These are phyloP conservation scores for Lucinisca nassula DNA, from an alignment of 2,888 invertebrate genomes.

Conservation along the genomic window DNA sequence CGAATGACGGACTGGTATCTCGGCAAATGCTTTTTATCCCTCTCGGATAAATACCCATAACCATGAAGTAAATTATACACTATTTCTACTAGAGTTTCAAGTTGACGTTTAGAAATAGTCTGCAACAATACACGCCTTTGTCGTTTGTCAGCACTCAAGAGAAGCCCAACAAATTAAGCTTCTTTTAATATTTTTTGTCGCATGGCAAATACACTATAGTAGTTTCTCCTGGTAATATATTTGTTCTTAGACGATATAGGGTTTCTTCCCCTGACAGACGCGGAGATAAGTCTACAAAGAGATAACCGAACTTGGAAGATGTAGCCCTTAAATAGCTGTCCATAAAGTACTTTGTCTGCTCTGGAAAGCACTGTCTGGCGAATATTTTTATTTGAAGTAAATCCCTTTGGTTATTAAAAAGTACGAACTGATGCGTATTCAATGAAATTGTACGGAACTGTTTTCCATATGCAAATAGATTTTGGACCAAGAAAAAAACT, in stretches of 20 bases:
- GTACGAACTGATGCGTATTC: slow-evolving; percentile 46
- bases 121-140: not conserved
- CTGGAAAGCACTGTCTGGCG: slow-evolving; percentile 54
- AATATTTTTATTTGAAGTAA: slow-evolving; percentile 49
- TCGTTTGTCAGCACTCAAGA: not conserved
- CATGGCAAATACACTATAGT: slow-evolving; percentile 1
- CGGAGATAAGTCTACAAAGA: not conserved
- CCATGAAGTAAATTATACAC: not conserved
- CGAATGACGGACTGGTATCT: not conserved
- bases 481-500: slow-evolving; percentile 4
- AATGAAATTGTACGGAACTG: slow-evolving; percentile 26
- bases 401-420: slow-evolving; percentile 52
- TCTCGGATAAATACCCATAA: not conserved
- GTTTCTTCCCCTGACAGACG: not conserved
- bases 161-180: not conserved
- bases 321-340: slow-evolving; percentile 46
- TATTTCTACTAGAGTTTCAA: not conserved
- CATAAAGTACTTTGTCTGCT: slow-evolving; percentile 52
- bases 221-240: too few species aligned
- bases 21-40: not conserved
- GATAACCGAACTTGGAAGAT: not conserved
- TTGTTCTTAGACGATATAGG: not conserved
- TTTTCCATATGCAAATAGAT: slow-evolving; percentile 31
- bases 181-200: not conserved
- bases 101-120: not conserved